Conservation (phyloP, 2,888 invertebrate species). For the Bugulina stolonifera region DNA sequence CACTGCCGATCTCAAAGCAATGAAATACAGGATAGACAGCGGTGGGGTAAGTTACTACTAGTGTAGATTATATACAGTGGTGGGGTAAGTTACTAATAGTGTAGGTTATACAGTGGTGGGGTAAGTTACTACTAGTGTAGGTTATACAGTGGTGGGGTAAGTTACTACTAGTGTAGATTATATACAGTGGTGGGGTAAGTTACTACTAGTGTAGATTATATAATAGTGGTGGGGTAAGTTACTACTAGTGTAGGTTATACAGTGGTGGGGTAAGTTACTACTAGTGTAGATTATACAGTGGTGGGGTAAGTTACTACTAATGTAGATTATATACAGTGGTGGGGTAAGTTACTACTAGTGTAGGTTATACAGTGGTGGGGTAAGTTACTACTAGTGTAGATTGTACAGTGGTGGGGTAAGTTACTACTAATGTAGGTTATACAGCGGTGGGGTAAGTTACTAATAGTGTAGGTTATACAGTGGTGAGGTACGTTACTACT, state of each 20-base stretch:
- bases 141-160: too few relatives aligned
- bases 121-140: too few relatives aligned
- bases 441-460: neutral
- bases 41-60: too few relatives aligned
- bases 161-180: too few relatives aligned
- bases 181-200: too few relatives aligned
- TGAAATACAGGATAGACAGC: conserved; percentile 13
- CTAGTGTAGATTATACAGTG: neutral
- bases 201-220: too few relatives aligned
- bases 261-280: neutral
- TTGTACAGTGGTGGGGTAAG: neutral
- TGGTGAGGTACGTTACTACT: neutral
- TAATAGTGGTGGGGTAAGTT: too few relatives aligned
- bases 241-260: neutral
- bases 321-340: neutral
- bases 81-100: too few relatives aligned
- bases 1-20: neutral
- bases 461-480: neutral
- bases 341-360: neutral
- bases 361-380: neutral
- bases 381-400: neutral
- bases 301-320: neutral
- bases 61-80: too few relatives aligned
- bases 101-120: too few relatives aligned
- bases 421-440: neutral